Percentiles rank a stretch among this genome's conserved stretches.
These are phyloP conservation scores for Nephrotoma flavescens DNA, from an alignment of 2,888 invertebrate species.

Conservation along the genomic window DNA sequence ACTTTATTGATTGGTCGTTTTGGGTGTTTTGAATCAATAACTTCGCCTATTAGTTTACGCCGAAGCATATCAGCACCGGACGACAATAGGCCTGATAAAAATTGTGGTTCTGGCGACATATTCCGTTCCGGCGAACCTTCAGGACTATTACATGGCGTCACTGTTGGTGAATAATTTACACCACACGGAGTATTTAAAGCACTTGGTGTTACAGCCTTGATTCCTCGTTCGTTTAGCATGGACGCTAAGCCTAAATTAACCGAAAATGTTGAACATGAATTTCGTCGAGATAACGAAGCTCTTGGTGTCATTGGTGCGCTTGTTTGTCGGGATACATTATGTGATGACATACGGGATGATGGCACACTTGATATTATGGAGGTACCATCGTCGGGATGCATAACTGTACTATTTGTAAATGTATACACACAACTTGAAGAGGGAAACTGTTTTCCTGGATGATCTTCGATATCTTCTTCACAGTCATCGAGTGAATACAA, in stretches of 20 bases:
- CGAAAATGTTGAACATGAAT: conserved; percentile 69
- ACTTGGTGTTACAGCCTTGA: conserved; percentile 56
- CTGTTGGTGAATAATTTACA: conserved; percentile 59
- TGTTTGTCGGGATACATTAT: conserved; percentile 37
- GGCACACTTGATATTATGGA: conserved; percentile 43
- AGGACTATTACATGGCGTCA: conserved; percentile 79
- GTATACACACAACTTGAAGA: conserved; percentile 69
- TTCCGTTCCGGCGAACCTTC: conserved; percentile 41
- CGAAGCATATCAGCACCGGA: conserved; percentile 51
- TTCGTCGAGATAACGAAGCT: conserved; percentile 50
- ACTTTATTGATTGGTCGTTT: conserved; percentile 25
- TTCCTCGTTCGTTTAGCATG: conserved; percentile 63
- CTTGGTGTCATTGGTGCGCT: conserved; percentile 34
- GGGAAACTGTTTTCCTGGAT: conserved; percentile 62
- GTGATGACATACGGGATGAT: conserved; percentile 52
- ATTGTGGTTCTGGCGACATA: conserved; percentile 31
- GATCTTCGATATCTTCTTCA: conserved; percentile 56
- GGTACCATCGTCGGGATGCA: conserved; percentile 78
- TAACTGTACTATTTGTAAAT: conserved; percentile 71
- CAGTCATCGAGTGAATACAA: conserved; percentile 46
- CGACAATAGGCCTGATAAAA: conserved; percentile 40
- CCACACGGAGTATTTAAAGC: conserved; percentile 48
- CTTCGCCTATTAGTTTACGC: conserved; percentile 42
- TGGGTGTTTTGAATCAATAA: conserved; percentile 23
- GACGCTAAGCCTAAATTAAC: conserved; percentile 52